These are phyloP conservation scores for Spheniscus mendiculus DNA, from an alignment of 2,113 vertebrate genomes.

Conservation along the genomic window DNA sequence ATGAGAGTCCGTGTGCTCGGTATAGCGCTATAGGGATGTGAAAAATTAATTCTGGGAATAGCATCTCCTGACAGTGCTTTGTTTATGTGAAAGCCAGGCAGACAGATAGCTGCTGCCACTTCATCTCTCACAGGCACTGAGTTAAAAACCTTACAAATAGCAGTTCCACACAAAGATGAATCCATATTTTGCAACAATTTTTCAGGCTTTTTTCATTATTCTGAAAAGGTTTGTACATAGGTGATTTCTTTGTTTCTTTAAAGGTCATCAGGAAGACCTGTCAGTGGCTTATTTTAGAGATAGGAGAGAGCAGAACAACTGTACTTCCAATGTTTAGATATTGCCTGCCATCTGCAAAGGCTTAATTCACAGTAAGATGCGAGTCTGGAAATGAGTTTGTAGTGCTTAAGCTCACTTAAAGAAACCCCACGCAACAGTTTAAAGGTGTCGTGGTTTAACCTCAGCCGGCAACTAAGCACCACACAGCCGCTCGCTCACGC, in stretches of 20 bases:
- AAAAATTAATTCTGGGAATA: not conserved
- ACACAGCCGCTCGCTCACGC: too few relatives aligned
- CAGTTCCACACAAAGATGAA: not conserved
- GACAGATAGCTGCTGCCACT: not conserved
- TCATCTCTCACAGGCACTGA: not conserved
- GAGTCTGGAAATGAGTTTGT: not conserved
- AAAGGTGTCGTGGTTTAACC: too few relatives aligned
- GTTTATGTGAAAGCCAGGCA: not conserved
- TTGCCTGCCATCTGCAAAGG: not conserved
- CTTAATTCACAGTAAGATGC: not conserved
- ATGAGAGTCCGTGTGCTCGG: fast-evolving
- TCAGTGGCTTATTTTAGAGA: not conserved
- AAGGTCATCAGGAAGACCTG: not conserved
- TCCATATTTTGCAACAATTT: not conserved
- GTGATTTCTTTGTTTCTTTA: not conserved
- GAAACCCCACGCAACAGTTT: fast-evolving
- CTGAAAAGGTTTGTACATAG: not conserved
- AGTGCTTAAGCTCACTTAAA: not conserved
- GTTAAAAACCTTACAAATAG: not conserved
- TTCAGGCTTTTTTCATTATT: not conserved
- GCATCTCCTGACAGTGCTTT: not conserved
- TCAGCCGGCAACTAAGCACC: too few relatives aligned
- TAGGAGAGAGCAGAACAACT: not conserved
- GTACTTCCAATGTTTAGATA: not conserved
- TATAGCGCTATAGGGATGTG: not conserved